A percentile compares a stretch with the other conserved stretches of the same genome.
Evolutionary conservation across 1,140 invertebrate genomes (phyloP).

Genomic region (Potamilus streckersoni): DNA sequence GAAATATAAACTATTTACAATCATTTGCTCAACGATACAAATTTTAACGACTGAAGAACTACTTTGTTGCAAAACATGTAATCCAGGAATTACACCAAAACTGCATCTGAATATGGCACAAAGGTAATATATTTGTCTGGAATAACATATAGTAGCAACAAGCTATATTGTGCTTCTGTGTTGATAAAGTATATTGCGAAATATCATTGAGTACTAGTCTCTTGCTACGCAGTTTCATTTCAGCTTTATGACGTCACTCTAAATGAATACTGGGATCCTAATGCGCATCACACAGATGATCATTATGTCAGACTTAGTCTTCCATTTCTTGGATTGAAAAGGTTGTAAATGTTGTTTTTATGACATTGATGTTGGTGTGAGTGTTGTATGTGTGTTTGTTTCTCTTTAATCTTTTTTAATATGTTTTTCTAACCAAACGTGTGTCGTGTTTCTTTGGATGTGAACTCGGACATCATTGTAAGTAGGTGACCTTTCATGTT

Average conservation of each 20-base stretch:
- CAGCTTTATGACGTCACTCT: conserved; percentile 19
- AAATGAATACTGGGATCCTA: conserved; percentile 13
- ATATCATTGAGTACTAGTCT: neutral
- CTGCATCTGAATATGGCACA: neutral
- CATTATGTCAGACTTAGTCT: conserved; percentile 1
- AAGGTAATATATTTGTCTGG: neutral
- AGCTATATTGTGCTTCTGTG: neutral
- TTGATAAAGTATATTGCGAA: neutral
- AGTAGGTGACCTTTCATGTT: no score
- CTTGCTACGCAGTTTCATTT: conserved; percentile 5
- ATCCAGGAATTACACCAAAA: neutral
- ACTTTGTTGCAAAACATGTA: no score
- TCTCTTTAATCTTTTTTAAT: no score
- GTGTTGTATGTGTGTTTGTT: no score
- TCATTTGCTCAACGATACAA: no score
- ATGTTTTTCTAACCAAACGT: no score
- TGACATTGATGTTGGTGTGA: no score
- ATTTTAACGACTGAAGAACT: no score
- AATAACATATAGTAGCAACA: neutral
- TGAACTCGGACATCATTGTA: no score
- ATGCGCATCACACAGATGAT: conserved; percentile 18
- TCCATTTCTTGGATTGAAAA: conserved; percentile 10
- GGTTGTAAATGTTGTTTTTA: neutral
- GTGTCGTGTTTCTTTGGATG: no score
- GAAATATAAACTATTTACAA: no score